A percentile compares a stretch with the other conserved stretches of the same genome.
Evolutionary conservation across 2,113 vertebrate species (phyloP).

Genomic region (Austrofundulus limnaeus): DNA sequence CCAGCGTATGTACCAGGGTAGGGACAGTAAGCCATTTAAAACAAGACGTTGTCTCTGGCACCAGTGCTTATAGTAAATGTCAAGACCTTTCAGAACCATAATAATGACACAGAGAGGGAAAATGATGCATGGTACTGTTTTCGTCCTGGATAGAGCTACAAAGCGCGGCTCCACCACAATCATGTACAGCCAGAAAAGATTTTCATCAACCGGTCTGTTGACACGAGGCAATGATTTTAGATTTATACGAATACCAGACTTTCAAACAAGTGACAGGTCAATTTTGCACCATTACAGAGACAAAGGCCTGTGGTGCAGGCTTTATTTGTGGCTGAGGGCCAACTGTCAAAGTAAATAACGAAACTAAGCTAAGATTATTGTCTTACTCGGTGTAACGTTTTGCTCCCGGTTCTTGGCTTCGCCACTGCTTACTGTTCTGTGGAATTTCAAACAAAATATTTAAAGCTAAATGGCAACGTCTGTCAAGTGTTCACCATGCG

Average conservation of each 20-base stretch:
- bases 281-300: conserved; percentile 64
- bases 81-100: conserved; percentile 68
- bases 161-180: conserved; percentile 41
- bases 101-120: conserved; percentile 62
- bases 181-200: conserved; percentile 48
- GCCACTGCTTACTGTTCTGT: conserved; percentile 3
- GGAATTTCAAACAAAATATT: conserved; percentile 8
- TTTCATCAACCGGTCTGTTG: conserved; percentile 60
- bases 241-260: conserved; percentile 68
- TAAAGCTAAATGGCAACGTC: background rate
- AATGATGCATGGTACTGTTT: conserved; percentile 56
- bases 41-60: conserved; percentile 53
- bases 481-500: background rate
- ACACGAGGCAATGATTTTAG: conserved; percentile 65
- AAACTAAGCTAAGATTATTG: conserved; percentile 41
- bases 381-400: conserved; percentile 26
- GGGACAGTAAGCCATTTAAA: conserved; percentile 44
- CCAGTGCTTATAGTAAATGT: conserved; percentile 68
- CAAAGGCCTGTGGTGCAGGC: conserved; percentile 33
- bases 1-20: conserved; percentile 3
- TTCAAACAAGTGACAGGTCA: conserved; percentile 71
- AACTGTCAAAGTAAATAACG: conserved; percentile 63
- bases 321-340: conserved; percentile 41
- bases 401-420: conserved; percentile 10
- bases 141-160: conserved; percentile 34